Evolutionary conservation across 2,888 invertebrate species (phyloP), one percentile per base, ranked within the genome.

Genomic region (Polydrusus pterygomalis): DNA sequence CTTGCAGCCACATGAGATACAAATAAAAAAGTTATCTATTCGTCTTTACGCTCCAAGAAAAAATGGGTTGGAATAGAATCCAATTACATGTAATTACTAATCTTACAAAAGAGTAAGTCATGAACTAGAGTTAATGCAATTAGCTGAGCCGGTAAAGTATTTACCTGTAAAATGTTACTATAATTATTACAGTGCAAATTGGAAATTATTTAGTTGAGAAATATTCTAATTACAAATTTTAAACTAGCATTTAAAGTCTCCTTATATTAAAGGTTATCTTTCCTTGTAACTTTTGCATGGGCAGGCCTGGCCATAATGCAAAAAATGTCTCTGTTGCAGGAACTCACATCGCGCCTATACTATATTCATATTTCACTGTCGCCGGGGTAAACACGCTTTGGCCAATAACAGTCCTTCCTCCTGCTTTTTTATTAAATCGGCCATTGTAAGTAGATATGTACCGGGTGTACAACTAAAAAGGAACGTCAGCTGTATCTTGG

Each of bases 91-190:
- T 47, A 64, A 64, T 64, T 30, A 64, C 63, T 18, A 18, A 18
- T n/a, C 25, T 64, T 64, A 47, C 63, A 20, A 64, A 64, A 63
- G 15, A 30, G 45, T 45, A 64, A 47, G n/a, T 64, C 63, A 64
- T 64, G 63, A 47, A 47, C 63, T 15, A 10, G 25, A 43, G 25
- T 25, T 15, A 64, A 15, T 30, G 63, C 20, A 64, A 64, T 45
- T 45, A 64, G 63, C 13, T 47, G 30, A 45, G 18, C 40, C 45
- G 1, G 40, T 43, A 18, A 63, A 45, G 20, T 63, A 20, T 63
- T 63, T 63, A 47, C 18, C 47, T 64, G 25, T 43, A 47, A 64
- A 64, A 64, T 45, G 63, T 64, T 64, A 64, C 45, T 47, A 45
- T 45, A 64, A 64, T 56, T 56, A 56, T 56, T 15, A 2, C 13